Evolutionary conservation across 2,888 invertebrate genomes (phyloP), one percentile per base, ranked within the genome.

Genomic region (Drepana falcataria): DNA sequence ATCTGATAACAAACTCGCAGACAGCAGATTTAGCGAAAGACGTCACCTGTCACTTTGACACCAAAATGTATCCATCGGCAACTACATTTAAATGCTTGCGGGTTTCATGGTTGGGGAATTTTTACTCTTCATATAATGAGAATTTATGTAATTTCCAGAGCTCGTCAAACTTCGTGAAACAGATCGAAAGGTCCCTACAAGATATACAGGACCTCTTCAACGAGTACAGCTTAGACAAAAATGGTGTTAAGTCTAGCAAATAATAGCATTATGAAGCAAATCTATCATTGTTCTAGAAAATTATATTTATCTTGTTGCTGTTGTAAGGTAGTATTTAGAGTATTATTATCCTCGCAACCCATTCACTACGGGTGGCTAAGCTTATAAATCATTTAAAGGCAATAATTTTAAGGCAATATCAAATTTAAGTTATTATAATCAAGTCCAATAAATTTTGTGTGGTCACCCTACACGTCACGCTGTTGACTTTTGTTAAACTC

Each of bases 81-180:
- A n/a, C 5, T 49, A 48, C 2, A 51, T 48, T 55, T 48, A 53
- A 53, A 52, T 55, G 3, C 47, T 53, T 5, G n/a, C 54, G n/a
- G 52, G 53, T 59, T 37, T 34, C 37, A 37, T 48, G 34, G 51
- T 51, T 51, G n/a, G n/a, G n/a, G n/a, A n/a, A n/a, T 21, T 21
- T 21, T 21, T 21, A 21, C 21, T 21, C 21, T 21, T 21, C 21
- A 21, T 21, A 21, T 34, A 34, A 54, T 49, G 52, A 52, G 52
- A 49, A 55, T 58, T 48, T 37, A 53, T 55, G 55, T 47, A 56
- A 52, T 48, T 72, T 92, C 47, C 88, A 97, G 97, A 94, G 95
- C 84, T 96, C 97, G 6, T 92, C 93, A 58, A 93, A 96, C 70
- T 97, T 98, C 87, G 94, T 95, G 47, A 88, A 91, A 58, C 92